Evolutionary conservation across 2,113 vertebrate genomes (phyloP).

Genomic region (Myotis lucifugus): DNA sequence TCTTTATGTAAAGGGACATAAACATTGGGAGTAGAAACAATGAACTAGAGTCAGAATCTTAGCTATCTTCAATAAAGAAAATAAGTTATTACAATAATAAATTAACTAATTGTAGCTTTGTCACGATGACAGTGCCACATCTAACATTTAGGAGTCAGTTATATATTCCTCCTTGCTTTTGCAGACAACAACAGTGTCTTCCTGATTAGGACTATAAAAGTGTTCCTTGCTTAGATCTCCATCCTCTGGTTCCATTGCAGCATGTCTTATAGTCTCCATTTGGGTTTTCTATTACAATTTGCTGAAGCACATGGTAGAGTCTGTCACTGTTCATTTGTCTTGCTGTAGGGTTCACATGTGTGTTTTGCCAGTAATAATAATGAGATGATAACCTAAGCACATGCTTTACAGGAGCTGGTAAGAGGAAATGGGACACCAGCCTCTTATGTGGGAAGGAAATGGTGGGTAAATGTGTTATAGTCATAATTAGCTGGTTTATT

Average conservation of each 20-base stretch:
- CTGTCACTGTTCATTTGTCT: background rate
- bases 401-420: no score
- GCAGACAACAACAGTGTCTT: background rate
- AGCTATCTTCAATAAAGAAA: background rate
- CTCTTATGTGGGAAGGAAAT: background rate
- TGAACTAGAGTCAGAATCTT: conserved; percentile 25
- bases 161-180: background rate
- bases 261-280: background rate
- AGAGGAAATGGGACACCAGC: no score
- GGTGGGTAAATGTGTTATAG: background rate
- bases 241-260: background rate
- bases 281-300: background rate
- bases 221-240: background rate
- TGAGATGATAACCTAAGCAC: background rate
- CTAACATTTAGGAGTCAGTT: background rate
- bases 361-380: background rate
- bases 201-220: background rate
- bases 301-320: background rate
- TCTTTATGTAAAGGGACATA: background rate
- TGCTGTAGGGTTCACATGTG: background rate
- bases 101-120: background rate
- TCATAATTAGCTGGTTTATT: no score
- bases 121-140: background rate
- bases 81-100: background rate
- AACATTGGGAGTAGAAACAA: conserved; percentile 3